Conservation (phyloP, 2,888 invertebrate genomes). For the Acanthosoma haemorrhoidale region DNA sequence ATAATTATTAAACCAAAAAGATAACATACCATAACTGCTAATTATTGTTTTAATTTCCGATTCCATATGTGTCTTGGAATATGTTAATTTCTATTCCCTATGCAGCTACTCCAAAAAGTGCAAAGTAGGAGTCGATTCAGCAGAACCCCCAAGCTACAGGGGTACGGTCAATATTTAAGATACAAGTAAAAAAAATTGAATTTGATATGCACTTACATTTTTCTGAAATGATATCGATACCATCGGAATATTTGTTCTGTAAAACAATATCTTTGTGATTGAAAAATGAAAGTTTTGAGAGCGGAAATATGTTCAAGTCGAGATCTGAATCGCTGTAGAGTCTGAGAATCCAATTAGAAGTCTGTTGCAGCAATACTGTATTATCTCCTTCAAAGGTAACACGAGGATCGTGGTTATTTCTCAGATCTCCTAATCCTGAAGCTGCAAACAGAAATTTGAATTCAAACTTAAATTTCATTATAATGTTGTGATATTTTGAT, state of each 20-base stretch:
- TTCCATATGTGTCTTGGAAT: too few species aligned
- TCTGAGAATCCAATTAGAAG: conserved; percentile 71
- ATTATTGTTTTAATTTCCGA: too few species aligned
- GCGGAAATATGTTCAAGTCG: conserved; percentile 31
- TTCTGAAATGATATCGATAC: conserved; percentile 27
- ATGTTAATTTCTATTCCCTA: too few species aligned
- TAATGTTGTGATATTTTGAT: too few species aligned
- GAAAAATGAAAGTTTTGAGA: conserved; percentile 30
- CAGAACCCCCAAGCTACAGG: too few species aligned
- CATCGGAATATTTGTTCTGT: background rate
- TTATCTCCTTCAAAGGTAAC: conserved; percentile 94
- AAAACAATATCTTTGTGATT: conserved; percentile 9
- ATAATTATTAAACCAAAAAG: too few species aligned
- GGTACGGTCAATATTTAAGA: too few species aligned
- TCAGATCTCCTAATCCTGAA: conserved; percentile 58
- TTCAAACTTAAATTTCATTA: too few species aligned
- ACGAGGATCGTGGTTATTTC: conserved; percentile 81
- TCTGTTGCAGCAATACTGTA: conserved; percentile 82
- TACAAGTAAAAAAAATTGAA: background rate
- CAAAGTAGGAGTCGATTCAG: too few species aligned
- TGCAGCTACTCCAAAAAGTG: too few species aligned
- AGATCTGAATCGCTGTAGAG: conserved; percentile 22
- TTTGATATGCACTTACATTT: conserved; percentile 31
- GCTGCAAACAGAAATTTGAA: conserved; percentile 6
- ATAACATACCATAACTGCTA: too few species aligned